Base-by-base conservation (phyloP, 53 echinoderm and acorn worm species). In the Luidia sarsii region DNA sequence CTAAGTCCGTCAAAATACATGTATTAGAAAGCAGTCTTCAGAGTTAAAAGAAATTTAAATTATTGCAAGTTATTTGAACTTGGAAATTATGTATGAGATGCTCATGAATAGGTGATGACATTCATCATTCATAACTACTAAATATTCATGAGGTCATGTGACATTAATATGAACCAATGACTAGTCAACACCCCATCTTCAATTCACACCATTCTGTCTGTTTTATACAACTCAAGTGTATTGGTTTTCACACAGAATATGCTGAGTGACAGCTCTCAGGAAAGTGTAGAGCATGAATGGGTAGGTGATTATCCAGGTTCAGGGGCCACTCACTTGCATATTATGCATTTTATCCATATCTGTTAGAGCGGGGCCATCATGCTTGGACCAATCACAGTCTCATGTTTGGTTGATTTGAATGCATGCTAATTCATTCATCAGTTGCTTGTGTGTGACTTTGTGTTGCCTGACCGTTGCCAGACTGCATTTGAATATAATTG, bases 301-400 rank as follows among this genome's bases (percentile, higher is more conserved):
- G 72, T 72, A 72, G 72, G 72, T 72, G 72, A 55, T 33, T 52
- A 72, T 72, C 72, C 72, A 72, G 72, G 54, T 72, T 72, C 57
- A 19, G 72, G 72, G 72, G 57, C 72, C 72, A 72, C 72, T 72
- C 56, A 72, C 36, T 50, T 20, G 70, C 70, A 51, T 70, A n/a
- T n/a, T n/a, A n/a, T n/a, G n/a, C n/a, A n/a, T n/a, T 70, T 70
- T 52, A 70, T 52, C 53, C 70, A 70, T 51, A n/a, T n/a, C n/a
- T n/a, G n/a, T n/a, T n/a, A 54, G 55, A 55, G 14, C 72, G 36
- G 72, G 72, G 72, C 72, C 72, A 72, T 27, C 27, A 37, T 56
- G 72, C 72, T 72, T 55, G 31, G 21, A 27, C 36, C 14, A 11
- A 67, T 39, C 57, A 25, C 38, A 25, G 41, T 22, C 20, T 63